These are phyloP conservation scores for Scaptomyza reducta DNA, from an alignment of 2,888 invertebrate genomes.

Conservation along the genomic window DNA sequence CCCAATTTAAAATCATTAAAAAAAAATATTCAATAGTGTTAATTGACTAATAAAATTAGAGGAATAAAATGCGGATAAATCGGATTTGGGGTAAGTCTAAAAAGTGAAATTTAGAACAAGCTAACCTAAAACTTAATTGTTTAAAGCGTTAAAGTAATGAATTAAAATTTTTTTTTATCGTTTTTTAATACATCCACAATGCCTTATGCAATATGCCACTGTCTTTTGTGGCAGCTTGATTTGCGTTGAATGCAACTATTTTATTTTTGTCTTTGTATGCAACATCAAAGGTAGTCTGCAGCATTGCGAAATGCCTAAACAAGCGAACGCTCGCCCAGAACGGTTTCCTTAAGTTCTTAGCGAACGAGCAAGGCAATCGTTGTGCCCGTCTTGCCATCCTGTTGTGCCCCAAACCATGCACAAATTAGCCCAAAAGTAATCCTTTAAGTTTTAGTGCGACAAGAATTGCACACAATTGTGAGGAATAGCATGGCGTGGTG, in stretches of 20 bases:
- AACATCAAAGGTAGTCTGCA: constrained; percentile 27
- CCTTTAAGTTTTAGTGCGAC: constrained; percentile 73
- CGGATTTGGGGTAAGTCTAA: too few species aligned
- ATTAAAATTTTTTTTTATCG: not conserved
- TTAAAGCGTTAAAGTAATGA: not conserved
- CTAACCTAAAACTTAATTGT: not conserved
- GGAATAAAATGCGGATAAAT: too few species aligned
- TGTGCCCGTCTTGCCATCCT: constrained; percentile 23
- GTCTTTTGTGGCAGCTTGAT: constrained; percentile 8
- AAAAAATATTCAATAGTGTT: too few species aligned
- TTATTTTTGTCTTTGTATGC: constrained; percentile 2
- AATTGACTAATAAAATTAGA: not conserved
- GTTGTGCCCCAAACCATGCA: constrained; percentile 35
- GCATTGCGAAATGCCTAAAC: constrained; percentile 29
- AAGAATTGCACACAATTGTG: constrained; percentile 71
- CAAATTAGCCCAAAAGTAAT: constrained; percentile 76
- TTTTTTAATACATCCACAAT: not conserved
- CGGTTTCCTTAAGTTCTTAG: constrained; percentile 31
- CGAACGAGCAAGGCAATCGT: constrained; percentile 35
- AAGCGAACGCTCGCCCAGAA: constrained; percentile 23
- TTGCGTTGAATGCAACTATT: constrained; percentile 18
- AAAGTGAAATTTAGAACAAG: not conserved
- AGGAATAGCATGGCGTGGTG: constrained; percentile 16
- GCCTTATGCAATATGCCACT: not conserved
- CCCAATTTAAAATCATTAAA: too few species aligned